Percentiles rank a stretch among this genome's conserved stretches.
Evolutionary conservation across 2,113 vertebrate species (phyloP).

Genomic region (Forbesichthys papilliferus): DNA sequence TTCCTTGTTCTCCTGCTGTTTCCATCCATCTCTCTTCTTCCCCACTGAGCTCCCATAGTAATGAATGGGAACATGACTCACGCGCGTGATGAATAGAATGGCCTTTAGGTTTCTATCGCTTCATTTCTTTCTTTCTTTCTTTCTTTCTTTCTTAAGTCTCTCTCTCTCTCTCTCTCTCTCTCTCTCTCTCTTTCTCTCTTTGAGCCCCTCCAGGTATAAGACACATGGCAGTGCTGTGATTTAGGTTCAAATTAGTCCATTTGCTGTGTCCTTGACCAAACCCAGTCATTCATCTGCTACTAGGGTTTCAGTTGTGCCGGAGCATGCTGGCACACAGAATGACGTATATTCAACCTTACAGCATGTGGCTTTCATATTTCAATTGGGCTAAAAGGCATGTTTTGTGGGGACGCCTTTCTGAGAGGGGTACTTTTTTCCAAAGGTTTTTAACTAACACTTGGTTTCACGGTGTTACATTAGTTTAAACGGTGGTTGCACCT

Average conservation of each 20-base stretch:
- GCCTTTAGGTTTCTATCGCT: slow-evolving; percentile 64
- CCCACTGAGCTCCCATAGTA: slow-evolving; percentile 62
- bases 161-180: slow-evolving; percentile 16
- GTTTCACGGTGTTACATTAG: slow-evolving; percentile 14
- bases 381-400: slow-evolving; percentile 20
- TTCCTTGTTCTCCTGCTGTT: slow-evolving; percentile 1
- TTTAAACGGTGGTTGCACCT: no score
- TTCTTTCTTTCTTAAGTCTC: slow-evolving; percentile 17
- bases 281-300: slow-evolving; percentile 57
- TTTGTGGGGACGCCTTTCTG: slow-evolving; percentile 2
- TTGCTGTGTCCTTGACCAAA: slow-evolving; percentile 69
- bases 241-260: slow-evolving; percentile 65
- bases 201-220: slow-evolving; percentile 48
- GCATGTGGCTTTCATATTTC: slow-evolving; percentile 10
- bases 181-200: slow-evolving; percentile 6
- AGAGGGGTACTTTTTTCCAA: not conserved
- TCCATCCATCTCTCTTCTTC: slow-evolving; percentile 21
- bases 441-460: slow-evolving; percentile 4
- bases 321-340: slow-evolving; percentile 30
- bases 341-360: slow-evolving; percentile 46
- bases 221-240: slow-evolving; percentile 52
- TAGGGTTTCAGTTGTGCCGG: slow-evolving; percentile 24
- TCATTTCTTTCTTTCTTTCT: slow-evolving; percentile 12
- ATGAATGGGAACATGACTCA: slow-evolving; percentile 79
- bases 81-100: slow-evolving; percentile 78